Base-by-base conservation (phyloP, 2,888 invertebrate genomes). In the Dendrolimus pini region DNA sequence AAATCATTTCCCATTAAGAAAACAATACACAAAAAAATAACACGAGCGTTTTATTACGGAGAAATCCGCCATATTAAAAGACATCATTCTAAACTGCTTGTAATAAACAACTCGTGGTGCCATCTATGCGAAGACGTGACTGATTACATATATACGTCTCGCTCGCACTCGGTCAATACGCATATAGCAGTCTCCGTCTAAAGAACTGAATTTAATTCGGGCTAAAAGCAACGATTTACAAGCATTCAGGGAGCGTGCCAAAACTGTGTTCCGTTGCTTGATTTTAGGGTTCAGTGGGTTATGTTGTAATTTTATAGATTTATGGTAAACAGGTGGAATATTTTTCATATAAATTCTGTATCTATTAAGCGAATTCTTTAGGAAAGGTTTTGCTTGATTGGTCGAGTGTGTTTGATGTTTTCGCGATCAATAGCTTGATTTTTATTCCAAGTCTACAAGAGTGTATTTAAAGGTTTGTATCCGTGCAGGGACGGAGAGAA, bases 31-130 rank as follows among this genome's bases (percentile, higher is more conserved):
- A 47, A 47, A 47, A 42, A 47, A 47, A 47, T 47, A 47, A 47
- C 47, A 47, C 47, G 12, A 47, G 47, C 47, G 47, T 47, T 47
- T 47, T 47, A 47, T 47, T 8, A 47, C 47, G 6, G 6, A 47
- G 12, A 47, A 47, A 47, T 42, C 55, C 53, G 53, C 55, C 55
- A 55, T 80, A 78, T 78, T 80, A 78, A 78, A 77, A 75, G 70
- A 74, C 77, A 79, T 79, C 71, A 77, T 72, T 77, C 68, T 70
- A 67, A 75, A 74, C 68, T 61, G 74, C 70, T 69, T 67, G 71
- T 72, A 68, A 77, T 79, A 79, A 78, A 79, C 78, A 78, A 78
- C 70, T 69, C 73, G 74, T 77, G 47, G 47, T 9, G 47, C 47
- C 47, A 9, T 77, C 47, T 47, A 47, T 12, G 9, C 47, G 47